Conservation (phyloP, 2,888 invertebrate species). For the Drosophila diplacantha region DNA sequence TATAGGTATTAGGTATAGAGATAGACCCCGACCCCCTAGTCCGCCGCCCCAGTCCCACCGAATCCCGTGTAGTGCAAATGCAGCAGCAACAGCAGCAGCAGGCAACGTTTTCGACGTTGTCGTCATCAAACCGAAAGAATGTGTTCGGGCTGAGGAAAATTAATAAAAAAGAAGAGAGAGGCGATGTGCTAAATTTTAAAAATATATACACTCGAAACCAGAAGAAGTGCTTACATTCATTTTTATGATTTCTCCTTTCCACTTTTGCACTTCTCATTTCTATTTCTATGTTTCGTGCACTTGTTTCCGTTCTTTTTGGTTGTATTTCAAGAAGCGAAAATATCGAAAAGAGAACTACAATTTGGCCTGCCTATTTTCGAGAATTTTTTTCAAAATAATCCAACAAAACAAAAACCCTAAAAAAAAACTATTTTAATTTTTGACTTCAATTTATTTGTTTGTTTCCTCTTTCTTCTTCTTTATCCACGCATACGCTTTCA, state of each 20-base stretch:
- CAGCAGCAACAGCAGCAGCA: slow-evolving; percentile 45
- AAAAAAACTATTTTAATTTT: slow-evolving; percentile 58
- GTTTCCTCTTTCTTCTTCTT: slow-evolving; percentile 66
- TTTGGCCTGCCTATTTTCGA: slow-evolving; percentile 61
- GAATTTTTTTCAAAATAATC: slow-evolving; percentile 28
- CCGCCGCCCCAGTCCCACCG: background rate
- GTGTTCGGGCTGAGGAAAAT: slow-evolving; percentile 40
- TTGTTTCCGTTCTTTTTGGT: slow-evolving; percentile 19
- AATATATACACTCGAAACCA: slow-evolving; percentile 63
- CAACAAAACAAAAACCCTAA: background rate
- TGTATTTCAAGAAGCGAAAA: slow-evolving; percentile 10
- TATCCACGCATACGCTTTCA: slow-evolving; percentile 69
- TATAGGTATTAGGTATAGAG: slow-evolving; percentile 16
- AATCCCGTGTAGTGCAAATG: slow-evolving; percentile 60
- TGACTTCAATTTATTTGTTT: slow-evolving; percentile 68
- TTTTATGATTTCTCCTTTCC: slow-evolving; percentile 30
- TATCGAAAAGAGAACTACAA: slow-evolving; percentile 18
- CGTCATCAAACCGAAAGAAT: slow-evolving; percentile 25
- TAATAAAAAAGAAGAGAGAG: slow-evolving; percentile 34
- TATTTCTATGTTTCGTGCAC: slow-evolving; percentile 38
- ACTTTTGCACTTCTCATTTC: slow-evolving; percentile 26
- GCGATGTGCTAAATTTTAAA: slow-evolving; percentile 70
- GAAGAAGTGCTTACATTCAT: slow-evolving; percentile 43
- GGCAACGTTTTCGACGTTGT: slow-evolving; percentile 15
- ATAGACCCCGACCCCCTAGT: slow-evolving; percentile 3